These are phyloP conservation scores for Grammomys dolichurus DNA, from an alignment of 2,113 vertebrate genomes.

Conservation along the genomic window DNA sequence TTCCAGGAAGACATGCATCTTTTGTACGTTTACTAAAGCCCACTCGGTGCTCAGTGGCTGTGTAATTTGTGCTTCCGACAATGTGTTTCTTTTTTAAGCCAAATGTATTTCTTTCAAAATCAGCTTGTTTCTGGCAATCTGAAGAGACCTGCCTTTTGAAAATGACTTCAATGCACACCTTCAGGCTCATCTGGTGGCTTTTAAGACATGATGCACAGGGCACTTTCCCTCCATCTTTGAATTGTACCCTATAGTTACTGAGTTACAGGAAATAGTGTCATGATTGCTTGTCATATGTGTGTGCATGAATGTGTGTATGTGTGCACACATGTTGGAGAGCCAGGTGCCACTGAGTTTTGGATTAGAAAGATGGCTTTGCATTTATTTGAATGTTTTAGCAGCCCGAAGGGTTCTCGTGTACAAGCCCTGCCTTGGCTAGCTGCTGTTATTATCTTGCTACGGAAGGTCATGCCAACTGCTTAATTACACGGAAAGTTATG, in stretches of 20 bases:
- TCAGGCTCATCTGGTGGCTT: slow-evolving; percentile 19
- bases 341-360: not conserved
- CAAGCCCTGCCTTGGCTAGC: slow-evolving; percentile 48
- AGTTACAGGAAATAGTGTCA: not conserved
- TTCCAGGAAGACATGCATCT: not conserved
- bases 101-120: not conserved
- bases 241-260: not conserved
- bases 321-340: not conserved
- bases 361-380: slow-evolving; percentile 33
- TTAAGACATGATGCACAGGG: not conserved
- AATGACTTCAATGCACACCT: not conserved
- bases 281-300: not conserved
- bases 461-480: slow-evolving; percentile 66
- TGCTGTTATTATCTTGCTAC: slow-evolving; percentile 57
- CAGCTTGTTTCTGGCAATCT: not conserved
- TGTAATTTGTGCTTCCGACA: not conserved
- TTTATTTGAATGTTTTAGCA: slow-evolving; percentile 6
- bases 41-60: not conserved
- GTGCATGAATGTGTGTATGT: not conserved
- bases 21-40: not conserved
- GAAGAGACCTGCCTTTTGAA: slow-evolving; percentile 39
- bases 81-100: not conserved
- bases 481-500: slow-evolving; percentile 78
- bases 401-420: slow-evolving; percentile 44
- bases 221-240: not conserved